Evolutionary conservation across 2,797 vertebrate genomes (phyloP), one percentile per base, ranked within the genome.

Genomic region (Ciconia nigra): DNA sequence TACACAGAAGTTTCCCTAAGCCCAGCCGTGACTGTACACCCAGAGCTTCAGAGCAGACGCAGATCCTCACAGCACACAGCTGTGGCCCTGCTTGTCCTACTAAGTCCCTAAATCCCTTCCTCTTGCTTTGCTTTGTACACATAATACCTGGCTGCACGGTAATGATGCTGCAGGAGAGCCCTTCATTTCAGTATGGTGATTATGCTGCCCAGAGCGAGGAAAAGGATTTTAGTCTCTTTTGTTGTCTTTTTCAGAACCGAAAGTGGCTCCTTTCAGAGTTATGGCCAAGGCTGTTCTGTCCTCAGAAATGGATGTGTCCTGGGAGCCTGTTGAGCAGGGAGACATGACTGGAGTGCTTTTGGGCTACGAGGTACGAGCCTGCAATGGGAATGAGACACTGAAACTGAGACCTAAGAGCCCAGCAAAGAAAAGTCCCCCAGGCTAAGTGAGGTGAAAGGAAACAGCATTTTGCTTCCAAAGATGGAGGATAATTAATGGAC

Each of bases 261-360:
- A 98, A 18, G 98, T 98, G 57, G 98, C 99, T 85, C 99, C 99
- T 7, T 97, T 98, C 49, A 98, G 97, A 92, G 98, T 99, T 76
- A 99, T 98, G 13, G 99, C 99, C 95, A 99, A 99, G 6, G 98
- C 98, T 1, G 95, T 99, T 41, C 98, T 98, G 2, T 99, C 99
- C 79, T 99, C 99, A 11, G 99, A 99, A 94, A 99, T 99, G 97
- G 99, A 98, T 20, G 99, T 99, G 88, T 99, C 98, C 39, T 99
- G 99, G 99, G 99, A 99, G 31, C 97, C 99, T 0, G 98, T 99
- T 73, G 98, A 98, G 94, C 98, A 98, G 91, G 98, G 98, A 71
- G 98, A 98, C 79, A 89, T 93, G 90, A 99, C 98, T 1, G 99
- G 99, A 54, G 98, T 99, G 95, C 98, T 99, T 9, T 74, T 99